Conservation (phyloP, 2,797 vertebrate species). For the Hoplostethus atlanticus region DNA sequence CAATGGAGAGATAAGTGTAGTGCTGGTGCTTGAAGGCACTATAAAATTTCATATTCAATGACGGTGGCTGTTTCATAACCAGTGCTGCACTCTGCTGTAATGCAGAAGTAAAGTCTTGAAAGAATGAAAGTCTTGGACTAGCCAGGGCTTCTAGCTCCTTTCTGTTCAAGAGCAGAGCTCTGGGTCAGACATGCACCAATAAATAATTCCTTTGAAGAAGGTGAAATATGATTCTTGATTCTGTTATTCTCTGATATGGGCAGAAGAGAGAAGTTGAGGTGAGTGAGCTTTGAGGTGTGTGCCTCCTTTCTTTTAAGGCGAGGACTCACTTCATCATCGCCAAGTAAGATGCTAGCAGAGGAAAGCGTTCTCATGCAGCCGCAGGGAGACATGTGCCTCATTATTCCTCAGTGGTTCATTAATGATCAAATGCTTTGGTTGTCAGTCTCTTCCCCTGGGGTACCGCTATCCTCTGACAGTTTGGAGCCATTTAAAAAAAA, state of each 20-base stretch:
- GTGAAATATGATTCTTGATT: constrained; percentile 25
- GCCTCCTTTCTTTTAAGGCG: constrained; percentile 38
- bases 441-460: constrained; percentile 43
- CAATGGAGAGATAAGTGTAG: constrained; percentile 2
- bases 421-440: constrained; percentile 62
- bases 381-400: constrained; percentile 36
- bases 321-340: constrained; percentile 54
- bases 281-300: constrained; percentile 17
- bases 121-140: constrained; percentile 28
- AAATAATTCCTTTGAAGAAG: constrained; percentile 39
- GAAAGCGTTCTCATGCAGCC: constrained; percentile 27
- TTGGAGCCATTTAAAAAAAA: constrained; percentile 26
- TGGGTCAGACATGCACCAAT: constrained; percentile 34
- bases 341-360: constrained; percentile 8
- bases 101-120: constrained; percentile 8
- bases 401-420: constrained; percentile 51
- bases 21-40: constrained; percentile 24
- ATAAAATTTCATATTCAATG: constrained; percentile 32
- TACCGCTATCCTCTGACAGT: constrained; percentile 52
- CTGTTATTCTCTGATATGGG: constrained; percentile 30
- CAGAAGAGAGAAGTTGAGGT: constrained; percentile 15
- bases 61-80: constrained; percentile 13
- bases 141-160: constrained; percentile 7
- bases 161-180: constrained; percentile 39
- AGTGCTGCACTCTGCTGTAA: constrained; percentile 12